Base-by-base conservation (phyloP, 2,888 invertebrate genomes). In the Melanotus villosus region DNA sequence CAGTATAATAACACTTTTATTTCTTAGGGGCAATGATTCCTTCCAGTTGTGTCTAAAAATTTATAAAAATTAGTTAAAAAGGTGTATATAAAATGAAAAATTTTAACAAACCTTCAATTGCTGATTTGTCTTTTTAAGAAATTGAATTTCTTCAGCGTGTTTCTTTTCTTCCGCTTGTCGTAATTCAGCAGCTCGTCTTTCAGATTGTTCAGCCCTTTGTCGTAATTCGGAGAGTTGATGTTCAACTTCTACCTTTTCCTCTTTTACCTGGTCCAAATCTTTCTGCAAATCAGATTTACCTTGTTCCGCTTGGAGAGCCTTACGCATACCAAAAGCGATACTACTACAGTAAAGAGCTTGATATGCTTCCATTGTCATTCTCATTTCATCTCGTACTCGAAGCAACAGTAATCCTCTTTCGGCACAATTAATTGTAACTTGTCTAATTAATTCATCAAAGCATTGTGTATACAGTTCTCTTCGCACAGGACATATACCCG, bases 281-380 rank as follows among this genome's bases (percentile, higher is more conserved):
- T 91, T 90, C 80, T 93, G 90, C 34, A 94, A 86, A 82, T 94
- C 92, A 69, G 93, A 92, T 82, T 96, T 96, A 14, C 95, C 94
- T 87, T 95, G 94, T 81, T 96, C 96, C 0, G 95, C 93, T 89
- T 96, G 95, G 65, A 99, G 86, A n/a, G 98, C 97, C 87, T 99
- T 99, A 71, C 98, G 90, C 92, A 99, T 96, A 21, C 98, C 98
- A 83, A 98, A 99, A 0, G 98, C 98, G 58, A 98, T 95, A 62
- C 98, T 97, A 84, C 98, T 98, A 84, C 98, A 98, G 81, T 98
- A 98, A 1, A 99, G 88, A 0, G 97, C 96, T 84, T 98, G 97
- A 82, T 97, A 99, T 0, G 98, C 97, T 79, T 97, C 94, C 86
- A 99, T 93, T 0, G 98, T 98, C 92, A 99, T 97, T 73, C 94